Percentiles rank a stretch among this genome's conserved stretches.
Evolutionary conservation across 53 echinoderm and acorn worm genomes (phyloP).

Genomic region (Echinarachnius parma): DNA sequence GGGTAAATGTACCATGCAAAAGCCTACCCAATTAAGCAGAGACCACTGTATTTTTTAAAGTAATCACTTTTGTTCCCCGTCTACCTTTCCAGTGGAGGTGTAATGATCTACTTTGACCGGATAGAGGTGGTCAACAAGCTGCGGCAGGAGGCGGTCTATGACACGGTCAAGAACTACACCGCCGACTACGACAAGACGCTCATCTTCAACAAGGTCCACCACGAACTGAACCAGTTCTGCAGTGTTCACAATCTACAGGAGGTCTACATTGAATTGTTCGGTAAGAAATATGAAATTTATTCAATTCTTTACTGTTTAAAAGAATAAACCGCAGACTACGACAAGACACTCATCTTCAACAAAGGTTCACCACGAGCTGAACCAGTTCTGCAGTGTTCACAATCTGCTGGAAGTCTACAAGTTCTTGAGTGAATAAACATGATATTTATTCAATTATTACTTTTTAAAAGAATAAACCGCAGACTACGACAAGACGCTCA

Average conservation of each 20-base stretch:
- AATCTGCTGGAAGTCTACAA: conserved; percentile 91
- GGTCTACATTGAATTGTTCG: conserved; percentile 90
- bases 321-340: conserved; percentile 90
- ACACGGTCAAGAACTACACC: conserved; percentile 94
- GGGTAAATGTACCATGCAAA: no score
- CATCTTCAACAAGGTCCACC: conserved; percentile 97
- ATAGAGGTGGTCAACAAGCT: conserved; percentile 95
- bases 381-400: conserved; percentile 89
- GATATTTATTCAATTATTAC: no score
- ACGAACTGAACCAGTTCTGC: conserved; percentile 98
- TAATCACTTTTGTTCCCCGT: not conserved
- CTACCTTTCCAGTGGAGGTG: conserved; percentile 81
- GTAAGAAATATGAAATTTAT: no score
- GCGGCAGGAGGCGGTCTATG: conserved; percentile 43
- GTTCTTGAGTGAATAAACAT: no score
- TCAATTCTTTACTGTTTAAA: no score
- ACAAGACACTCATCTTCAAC: conserved; percentile 87
- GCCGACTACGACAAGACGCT: conserved; percentile 97
- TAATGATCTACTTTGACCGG: conserved; percentile 99
- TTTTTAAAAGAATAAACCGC: no score
- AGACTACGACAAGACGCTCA: no score
- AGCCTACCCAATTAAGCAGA: no score
- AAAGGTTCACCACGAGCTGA: conserved; percentile 90
- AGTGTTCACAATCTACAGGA: conserved; percentile 97
- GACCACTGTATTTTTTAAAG: no score